Evolutionary conservation across 92 coral and sea anemone genomes (phyloP), one percentile per base, ranked within the genome.

Genomic region (Actinernus sp.): DNA sequence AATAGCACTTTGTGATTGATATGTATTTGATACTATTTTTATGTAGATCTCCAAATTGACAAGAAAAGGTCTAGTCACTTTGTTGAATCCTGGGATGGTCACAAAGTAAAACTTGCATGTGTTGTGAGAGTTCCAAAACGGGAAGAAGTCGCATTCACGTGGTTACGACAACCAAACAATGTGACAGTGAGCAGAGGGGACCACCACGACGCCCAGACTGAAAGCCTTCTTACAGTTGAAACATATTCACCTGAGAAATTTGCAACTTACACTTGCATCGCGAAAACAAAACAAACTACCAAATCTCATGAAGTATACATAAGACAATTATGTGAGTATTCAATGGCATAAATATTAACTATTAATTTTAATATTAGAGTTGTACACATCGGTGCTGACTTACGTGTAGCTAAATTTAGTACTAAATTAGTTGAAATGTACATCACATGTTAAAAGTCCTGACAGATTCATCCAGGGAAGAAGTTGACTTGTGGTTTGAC

Each of bases 1-100:
- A 13, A 0, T 14, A 26, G 19, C 6, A 28, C n/a, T n/a, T n/a
- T n/a, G n/a, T n/a, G n/a, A n/a, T n/a, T n/a, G n/a, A n/a, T n/a
- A n/a, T n/a, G n/a, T n/a, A n/a, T n/a, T n/a, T n/a, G n/a, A n/a
- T n/a, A n/a, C n/a, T n/a, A n/a, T 73, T 40, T 20, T 25, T 2
- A 37, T 14, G 11, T 68, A 85, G 91, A 85, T 71, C 76, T 85
- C 19, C 65, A 60, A 57, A 85, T 85, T 34, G 66, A 84, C 55
- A 26, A 77, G 25, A 7, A 13, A 7, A 20, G 26, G 5, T 85
- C 91, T 13, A 51, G 55, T 0, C 11, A 3, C 10, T 14, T 40
- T 3, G 55, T 10, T 4, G 86, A 78, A 29, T 85, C 91, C 14
- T 85, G 91, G 91, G 40, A 49, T 13, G 50, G 78, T 19, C 65